Conservation (phyloP, 2,113 vertebrate genomes). For the Podarcis raffonei region DNA sequence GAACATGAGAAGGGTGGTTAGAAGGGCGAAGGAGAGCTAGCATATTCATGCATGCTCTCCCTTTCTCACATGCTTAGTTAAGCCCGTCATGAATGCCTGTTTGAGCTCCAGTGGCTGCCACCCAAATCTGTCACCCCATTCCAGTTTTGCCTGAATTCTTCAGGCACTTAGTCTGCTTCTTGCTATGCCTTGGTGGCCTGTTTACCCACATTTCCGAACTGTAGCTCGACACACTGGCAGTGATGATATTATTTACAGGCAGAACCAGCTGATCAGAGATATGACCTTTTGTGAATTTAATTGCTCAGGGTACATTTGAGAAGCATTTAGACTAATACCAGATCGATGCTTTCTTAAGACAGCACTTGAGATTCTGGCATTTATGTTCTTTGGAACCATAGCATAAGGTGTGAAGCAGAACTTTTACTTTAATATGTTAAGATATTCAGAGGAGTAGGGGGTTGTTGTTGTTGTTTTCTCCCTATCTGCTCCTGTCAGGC, state of each 20-base stretch:
- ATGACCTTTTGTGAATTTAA: background rate
- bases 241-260: conserved; percentile 26
- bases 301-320: background rate
- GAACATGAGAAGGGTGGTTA: too few species aligned
- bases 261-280: conserved; percentile 37
- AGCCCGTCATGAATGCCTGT: too few species aligned
- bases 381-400: background rate
- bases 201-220: background rate
- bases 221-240: conserved; percentile 10
- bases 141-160: background rate
- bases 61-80: too few species aligned
- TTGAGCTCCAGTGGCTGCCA: background rate
- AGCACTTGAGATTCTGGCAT: background rate
- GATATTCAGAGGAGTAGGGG: fast-evolving
- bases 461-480: background rate
- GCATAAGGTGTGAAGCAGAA: background rate
- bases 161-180: background rate
- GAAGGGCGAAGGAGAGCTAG: too few species aligned
- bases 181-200: background rate
- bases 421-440: background rate
- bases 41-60: too few species aligned
- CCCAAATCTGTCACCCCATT: background rate
- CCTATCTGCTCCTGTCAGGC: background rate
- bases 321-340: conserved; percentile 17
- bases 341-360: background rate